A percentile compares a stretch with the other conserved stretches of the same genome.
These are phyloP conservation scores for Ochropleura plecta DNA, from an alignment of 2,888 invertebrate species.

Conservation along the genomic window DNA sequence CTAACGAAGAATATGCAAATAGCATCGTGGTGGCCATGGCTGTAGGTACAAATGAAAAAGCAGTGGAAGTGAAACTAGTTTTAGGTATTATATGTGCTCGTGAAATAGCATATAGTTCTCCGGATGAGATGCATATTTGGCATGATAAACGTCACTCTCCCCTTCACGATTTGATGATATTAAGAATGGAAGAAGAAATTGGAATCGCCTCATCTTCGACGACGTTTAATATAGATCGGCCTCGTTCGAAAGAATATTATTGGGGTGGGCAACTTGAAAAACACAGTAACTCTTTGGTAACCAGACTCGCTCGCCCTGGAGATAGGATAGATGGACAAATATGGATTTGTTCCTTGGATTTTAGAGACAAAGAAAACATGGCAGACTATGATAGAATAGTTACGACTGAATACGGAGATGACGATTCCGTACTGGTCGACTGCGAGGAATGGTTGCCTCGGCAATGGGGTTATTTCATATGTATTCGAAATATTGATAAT, in stretches of 20 bases:
- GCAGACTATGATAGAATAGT: not conserved
- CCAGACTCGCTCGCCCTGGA: fast-evolving
- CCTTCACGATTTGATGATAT: constrained; percentile 26
- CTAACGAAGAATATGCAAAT: fast-evolving
- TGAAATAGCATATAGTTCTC: not conserved
- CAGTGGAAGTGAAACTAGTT: fast-evolving
- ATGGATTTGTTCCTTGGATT: not conserved
- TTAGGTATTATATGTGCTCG: constrained; percentile 5
- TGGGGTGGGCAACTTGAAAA: fast-evolving
- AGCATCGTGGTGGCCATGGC: not conserved
- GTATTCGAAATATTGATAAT: constrained; percentile 14
- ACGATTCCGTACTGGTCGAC: not conserved
- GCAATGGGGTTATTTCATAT: constrained; percentile 19
- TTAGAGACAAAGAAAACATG: not conserved
- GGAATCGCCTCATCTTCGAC: not conserved
- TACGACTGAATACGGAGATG: not conserved
- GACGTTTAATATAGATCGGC: too few relatives aligned
- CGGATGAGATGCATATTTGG: not conserved
- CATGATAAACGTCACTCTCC: not conserved
- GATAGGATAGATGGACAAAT: not conserved
- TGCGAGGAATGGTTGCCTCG: constrained; percentile 30
- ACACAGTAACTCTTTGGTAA: not conserved
- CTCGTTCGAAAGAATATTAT: not conserved
- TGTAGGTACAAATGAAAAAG: fast-evolving
- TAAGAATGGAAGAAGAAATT: constrained; percentile 14